Conservation (phyloP, 1,140 invertebrate genomes). For the roundworm (Caenorhabditis elegans) region DNA sequence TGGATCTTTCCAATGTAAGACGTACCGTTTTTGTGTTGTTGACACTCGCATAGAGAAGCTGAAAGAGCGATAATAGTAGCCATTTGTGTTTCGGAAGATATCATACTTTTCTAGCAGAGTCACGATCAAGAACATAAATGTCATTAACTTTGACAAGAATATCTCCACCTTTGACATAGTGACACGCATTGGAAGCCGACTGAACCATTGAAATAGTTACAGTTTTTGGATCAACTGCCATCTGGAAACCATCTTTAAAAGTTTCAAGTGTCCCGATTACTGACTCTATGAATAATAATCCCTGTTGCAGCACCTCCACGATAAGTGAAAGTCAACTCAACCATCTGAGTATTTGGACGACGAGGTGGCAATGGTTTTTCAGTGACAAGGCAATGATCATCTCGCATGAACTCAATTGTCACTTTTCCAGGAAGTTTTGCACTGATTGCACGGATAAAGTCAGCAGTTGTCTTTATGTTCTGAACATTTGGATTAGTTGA, state of each 20-base stretch:
- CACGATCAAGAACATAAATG: slow-evolving; percentile 9
- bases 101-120: background rate
- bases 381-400: slow-evolving; percentile 23
- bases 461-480: slow-evolving; percentile 11
- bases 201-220: background rate
- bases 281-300: slow-evolving; percentile 3
- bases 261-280: background rate
- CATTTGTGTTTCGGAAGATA: too few relatives aligned
- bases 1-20: slow-evolving; percentile 8
- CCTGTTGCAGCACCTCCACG: slow-evolving; percentile 16
- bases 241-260: background rate
- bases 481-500: background rate
- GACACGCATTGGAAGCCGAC: background rate
- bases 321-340: background rate
- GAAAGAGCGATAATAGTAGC: background rate
- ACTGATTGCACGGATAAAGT: background rate
- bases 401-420: slow-evolving; percentile 21
- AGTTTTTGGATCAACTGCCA: background rate
- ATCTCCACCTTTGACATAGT: slow-evolving; percentile 12
- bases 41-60: slow-evolving; percentile 14
- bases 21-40: slow-evolving; percentile 8
- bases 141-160: slow-evolving; percentile 1
- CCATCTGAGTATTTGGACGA: slow-evolving; percentile 7
- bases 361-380: background rate
- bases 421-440: slow-evolving; percentile 17